Evolutionary conservation across 2,888 invertebrate species (phyloP).

Genomic region (Cerceris rybyensis): DNA sequence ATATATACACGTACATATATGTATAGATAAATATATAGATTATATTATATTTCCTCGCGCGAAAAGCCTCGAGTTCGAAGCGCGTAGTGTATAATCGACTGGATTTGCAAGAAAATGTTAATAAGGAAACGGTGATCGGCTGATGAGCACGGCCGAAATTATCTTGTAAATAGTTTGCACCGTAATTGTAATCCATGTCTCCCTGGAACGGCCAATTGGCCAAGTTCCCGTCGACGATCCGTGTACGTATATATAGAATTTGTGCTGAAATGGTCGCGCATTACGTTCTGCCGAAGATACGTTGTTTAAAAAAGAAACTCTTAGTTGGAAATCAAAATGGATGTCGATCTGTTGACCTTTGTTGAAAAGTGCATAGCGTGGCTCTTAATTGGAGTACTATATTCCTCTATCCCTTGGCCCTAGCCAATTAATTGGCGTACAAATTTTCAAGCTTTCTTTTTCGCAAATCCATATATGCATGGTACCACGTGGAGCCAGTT

Average conservation of each 20-base stretch:
- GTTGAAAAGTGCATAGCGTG: too few relatives aligned
- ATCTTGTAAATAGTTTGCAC: constrained; percentile 72
- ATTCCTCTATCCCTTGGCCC: too few relatives aligned
- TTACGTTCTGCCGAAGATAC: constrained; percentile 28
- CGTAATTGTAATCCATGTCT: constrained; percentile 66
- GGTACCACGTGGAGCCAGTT: too few relatives aligned
- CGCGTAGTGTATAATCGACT: background rate
- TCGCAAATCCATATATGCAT: too few relatives aligned
- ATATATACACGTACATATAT: background rate
- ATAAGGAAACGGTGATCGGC: constrained; percentile 70
- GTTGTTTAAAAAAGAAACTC: background rate
- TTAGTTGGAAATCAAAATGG: too few relatives aligned
- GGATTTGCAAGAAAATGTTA: constrained; percentile 2
- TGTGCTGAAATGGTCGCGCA: constrained; percentile 26
- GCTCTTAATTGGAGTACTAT: too few relatives aligned
- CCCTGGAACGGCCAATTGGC: constrained; percentile 61
- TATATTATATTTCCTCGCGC: background rate
- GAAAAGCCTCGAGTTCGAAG: constrained; percentile 1
- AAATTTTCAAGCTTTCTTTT: too few relatives aligned
- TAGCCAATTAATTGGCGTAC: too few relatives aligned
- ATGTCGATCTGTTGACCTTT: too few relatives aligned
- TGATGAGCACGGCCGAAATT: constrained; percentile 62
- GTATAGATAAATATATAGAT: background rate
- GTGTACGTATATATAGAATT: constrained; percentile 31
- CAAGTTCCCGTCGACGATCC: constrained; percentile 65